These are phyloP conservation scores for Arvicanthis niloticus DNA, from an alignment of 2,113 vertebrate species.

Conservation along the genomic window DNA sequence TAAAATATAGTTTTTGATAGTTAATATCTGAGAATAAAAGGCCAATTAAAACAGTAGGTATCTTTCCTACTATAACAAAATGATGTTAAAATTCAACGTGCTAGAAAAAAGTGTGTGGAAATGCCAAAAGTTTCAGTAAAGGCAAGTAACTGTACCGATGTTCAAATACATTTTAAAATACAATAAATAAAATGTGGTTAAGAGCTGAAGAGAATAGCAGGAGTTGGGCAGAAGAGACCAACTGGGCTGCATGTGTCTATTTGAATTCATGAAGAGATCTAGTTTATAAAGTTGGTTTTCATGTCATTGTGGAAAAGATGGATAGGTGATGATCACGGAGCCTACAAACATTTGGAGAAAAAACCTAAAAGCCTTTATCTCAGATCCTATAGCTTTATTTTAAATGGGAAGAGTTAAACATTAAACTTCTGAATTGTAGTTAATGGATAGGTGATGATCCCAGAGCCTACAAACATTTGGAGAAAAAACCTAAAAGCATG, in stretches of 20 bases:
- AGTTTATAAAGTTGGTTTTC: neutral
- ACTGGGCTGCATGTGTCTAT: neutral
- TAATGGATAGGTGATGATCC: too few species aligned
- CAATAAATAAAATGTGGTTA: neutral
- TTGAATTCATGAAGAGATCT: neutral
- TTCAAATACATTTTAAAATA: slow-evolving; percentile 30
- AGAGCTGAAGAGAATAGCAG: neutral
- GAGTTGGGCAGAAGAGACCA: neutral
- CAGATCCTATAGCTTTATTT: neutral
- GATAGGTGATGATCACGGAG: neutral
- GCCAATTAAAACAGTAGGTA: neutral
- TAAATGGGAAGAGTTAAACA: slow-evolving; percentile 9
- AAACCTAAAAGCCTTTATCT: slow-evolving; percentile 17
- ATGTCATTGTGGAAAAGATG: neutral
- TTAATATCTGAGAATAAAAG: slow-evolving; percentile 27
- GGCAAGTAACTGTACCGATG: neutral
- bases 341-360: neutral
- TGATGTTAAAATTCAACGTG: neutral
- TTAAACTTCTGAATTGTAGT: slow-evolving; percentile 25
- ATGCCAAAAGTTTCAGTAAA: slow-evolving; percentile 4
- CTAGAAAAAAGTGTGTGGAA: neutral
- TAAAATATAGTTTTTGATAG: neutral
- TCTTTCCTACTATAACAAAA: neutral
- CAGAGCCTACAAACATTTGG: too few species aligned
- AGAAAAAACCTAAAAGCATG: too few species aligned